Base-by-base conservation (phyloP, 2,888 invertebrate species). In the Parasteatoda lunata region DNA sequence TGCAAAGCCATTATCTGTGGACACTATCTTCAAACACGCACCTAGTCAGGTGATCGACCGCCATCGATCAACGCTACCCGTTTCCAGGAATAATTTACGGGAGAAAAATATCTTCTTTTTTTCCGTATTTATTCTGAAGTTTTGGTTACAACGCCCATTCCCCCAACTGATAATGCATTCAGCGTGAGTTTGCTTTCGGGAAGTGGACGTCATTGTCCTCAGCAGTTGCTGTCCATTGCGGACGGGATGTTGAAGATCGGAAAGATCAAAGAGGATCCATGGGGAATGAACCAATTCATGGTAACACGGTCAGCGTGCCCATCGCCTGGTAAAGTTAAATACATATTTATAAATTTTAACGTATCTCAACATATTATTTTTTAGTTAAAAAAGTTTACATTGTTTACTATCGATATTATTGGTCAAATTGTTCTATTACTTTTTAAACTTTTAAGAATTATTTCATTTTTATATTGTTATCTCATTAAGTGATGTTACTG, bases 31-130 rank as follows among this genome's bases (percentile, higher is more conserved):
- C 47, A 0, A 9, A 13, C 59, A 59, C 59, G 59, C 59, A 59
- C 59, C 59, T 59, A n/a, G 9, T n/a, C 7, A 54, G 83, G 83
- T 83, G 83, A 83, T 77, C 83, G 83, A 83, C 83, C 83, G 83
- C 70, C 13, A 79, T 79, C 79, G 79, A 79, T 72, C 71, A 59
- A 72, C 54, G 72, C n/a, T 30, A 8, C 52, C 54, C n/a, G 48
- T 51, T 79, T 79, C 79, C 72, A 6, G 72, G 79, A 79, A 79
- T 78, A 48, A 59, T 59, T 59, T 59, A 59, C 59, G 8, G 59
- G 59, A 59, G 59, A 59, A 13, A 59, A 59, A n/a, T 59, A 59
- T 59, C 59, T 59, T 59, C 8, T 72, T 72, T 49, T 75, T 73
- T 75, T 75, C 75, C 75, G 59, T 64, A 75, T 75, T 75, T 75